These are phyloP conservation scores for Phymanthus crucifer DNA, from an alignment of 92 coral and sea anemone genomes.

Conservation along the genomic window DNA sequence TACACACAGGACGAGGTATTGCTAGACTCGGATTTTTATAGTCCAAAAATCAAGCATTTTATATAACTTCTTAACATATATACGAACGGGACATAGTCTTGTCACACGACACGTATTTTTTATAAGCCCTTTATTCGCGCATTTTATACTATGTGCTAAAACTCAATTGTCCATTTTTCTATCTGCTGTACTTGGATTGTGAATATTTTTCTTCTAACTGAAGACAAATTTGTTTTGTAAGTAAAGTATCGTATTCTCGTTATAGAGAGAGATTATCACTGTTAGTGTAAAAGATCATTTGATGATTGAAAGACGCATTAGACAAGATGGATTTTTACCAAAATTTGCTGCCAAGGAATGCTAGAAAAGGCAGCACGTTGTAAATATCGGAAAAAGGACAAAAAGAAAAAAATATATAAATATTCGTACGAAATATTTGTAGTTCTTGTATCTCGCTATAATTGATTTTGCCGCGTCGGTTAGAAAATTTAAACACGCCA, in stretches of 20 bases:
- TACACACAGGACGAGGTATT: not conserved
- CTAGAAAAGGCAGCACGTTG: conserved; percentile 40
- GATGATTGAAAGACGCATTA: conserved; percentile 56
- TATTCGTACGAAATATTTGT: conserved; percentile 41
- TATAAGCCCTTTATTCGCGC: not conserved
- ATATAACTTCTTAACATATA: not conserved
- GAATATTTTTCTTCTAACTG: conserved; percentile 71
- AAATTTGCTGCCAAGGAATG: conserved; percentile 51
- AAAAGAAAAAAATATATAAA: conserved; percentile 46
- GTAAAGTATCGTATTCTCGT: conserved; percentile 67
- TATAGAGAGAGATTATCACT: conserved; percentile 81
- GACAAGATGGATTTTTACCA: conserved; percentile 80
- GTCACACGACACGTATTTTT: not conserved
- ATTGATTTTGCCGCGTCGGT: not conserved
- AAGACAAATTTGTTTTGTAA: conserved; percentile 72
- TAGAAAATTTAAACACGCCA: conserved; percentile 31
- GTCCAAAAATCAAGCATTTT: conserved; percentile 9
- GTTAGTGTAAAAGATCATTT: conserved; percentile 67
- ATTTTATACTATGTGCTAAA: conserved; percentile 33
- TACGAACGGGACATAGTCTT: conserved; percentile 2
- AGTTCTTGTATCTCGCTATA: not conserved
- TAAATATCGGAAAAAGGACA: conserved; percentile 58
- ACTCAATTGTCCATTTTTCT: conserved; percentile 49
- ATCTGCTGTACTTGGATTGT: conserved; percentile 65
- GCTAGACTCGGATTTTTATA: not conserved